A percentile compares a stretch with the other conserved stretches of the same genome.
Evolutionary conservation across 2,113 vertebrate species (phyloP).

Genomic region (Gobio gobio): DNA sequence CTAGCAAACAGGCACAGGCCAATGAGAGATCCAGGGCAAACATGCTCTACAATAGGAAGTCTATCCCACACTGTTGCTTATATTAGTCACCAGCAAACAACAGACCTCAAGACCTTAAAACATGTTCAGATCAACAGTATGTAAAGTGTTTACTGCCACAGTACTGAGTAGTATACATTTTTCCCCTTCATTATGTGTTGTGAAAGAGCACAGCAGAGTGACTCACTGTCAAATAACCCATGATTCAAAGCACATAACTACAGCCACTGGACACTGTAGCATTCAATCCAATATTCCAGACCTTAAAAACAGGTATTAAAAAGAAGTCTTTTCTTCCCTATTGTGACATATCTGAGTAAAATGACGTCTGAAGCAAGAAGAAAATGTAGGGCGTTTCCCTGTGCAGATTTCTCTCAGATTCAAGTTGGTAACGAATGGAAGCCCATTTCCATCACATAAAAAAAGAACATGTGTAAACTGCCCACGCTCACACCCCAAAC

Average conservation of each 20-base stretch:
- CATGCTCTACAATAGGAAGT: not conserved
- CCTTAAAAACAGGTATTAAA: no score
- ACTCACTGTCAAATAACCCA: constrained; percentile 8
- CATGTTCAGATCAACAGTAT: not conserved
- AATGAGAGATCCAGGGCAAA: not conserved
- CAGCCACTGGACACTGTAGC: not conserved
- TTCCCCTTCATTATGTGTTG: not conserved
- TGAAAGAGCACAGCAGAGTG: not conserved
- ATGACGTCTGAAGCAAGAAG: no score
- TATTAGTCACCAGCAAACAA: constrained; percentile 1
- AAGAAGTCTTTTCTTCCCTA: no score
- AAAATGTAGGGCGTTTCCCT: no score
- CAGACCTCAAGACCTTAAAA: not conserved
- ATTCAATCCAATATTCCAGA: not conserved
- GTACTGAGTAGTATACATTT: no score
- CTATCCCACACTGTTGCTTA: not conserved
- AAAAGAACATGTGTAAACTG: no score
- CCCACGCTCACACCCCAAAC: no score
- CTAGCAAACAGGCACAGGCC: not conserved
- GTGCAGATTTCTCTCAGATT: no score
- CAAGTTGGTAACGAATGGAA: no score
- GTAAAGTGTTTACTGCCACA: no score
- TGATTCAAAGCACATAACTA: constrained; percentile 12
- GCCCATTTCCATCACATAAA: no score
- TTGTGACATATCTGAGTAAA: no score